Percentiles rank a stretch among this genome's conserved stretches.
phyloP scores from a whole-genome alignment of 2,797 vertebrate species.

The Pangasius djambal region DNA sequence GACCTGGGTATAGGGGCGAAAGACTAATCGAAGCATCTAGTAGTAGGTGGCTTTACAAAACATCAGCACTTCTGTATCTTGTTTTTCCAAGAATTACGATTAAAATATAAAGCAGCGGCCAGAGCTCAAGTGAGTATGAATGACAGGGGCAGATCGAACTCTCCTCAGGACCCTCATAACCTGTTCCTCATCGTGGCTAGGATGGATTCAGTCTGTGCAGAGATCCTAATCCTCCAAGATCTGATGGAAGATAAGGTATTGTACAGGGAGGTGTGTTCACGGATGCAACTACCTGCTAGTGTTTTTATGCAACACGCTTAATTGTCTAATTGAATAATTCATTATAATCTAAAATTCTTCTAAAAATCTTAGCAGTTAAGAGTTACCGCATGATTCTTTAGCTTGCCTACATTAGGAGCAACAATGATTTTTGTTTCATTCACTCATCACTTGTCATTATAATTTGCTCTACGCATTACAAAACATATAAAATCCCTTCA shows the following conservation, averaged over 20 bases:
- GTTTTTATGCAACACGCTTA: neutral
- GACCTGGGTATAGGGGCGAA: neutral
- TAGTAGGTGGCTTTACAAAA: neutral
- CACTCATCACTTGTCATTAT: neutral
- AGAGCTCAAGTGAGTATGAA: neutral
- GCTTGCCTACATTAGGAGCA: neutral
- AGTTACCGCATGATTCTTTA: neutral
- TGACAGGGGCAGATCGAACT: neutral
- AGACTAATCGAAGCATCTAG: neutral
- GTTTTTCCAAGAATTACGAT: neutral
- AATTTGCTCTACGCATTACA: neutral
- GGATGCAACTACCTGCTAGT: neutral
- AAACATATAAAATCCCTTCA: conserved; percentile 9
- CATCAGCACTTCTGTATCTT: neutral
- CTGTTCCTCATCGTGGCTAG: neutral
- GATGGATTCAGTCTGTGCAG: neutral
- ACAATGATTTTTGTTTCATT: neutral
- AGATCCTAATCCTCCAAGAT: neutral
- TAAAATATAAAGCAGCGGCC: neutral
- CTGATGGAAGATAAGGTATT: neutral
- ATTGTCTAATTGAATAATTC: neutral
- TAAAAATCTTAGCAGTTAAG: neutral
- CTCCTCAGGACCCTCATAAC: neutral
- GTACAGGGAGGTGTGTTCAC: neutral
- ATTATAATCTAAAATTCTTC: neutral